Evolutionary conservation across 2,797 vertebrate genomes (phyloP), one percentile per base, ranked within the genome.

Genomic region (Hydrocynus forskahlii): DNA sequence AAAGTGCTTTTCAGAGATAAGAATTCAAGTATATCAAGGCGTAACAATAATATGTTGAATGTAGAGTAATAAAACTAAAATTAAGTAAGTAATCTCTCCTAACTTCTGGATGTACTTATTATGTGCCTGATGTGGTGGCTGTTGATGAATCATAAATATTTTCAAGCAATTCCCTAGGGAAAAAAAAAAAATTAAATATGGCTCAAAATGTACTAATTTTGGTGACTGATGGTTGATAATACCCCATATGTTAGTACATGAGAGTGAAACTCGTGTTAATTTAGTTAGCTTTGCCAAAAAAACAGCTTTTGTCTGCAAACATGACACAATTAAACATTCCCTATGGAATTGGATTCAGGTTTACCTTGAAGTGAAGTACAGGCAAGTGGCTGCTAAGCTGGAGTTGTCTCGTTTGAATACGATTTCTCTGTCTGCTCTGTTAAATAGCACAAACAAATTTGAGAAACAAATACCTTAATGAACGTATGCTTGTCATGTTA

Each of bases 371-470:
- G 29, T 21, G 19, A 40, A 43, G 38, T 10, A 21, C 17, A 48
- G 40, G 43, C 66, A 7, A 17, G 2, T 2, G 40, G 21, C 12
- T 23, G 13, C 57, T 38, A 64, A 74, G 6, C 4, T 64, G 23
- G 77, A 60, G 54, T 48, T 43, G 29, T 17, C 45, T 72, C 19
- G 0, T 71, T 62, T 21, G 23, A 63, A 54, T 52, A 57, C 0
- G n/a, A 4, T 43, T 80, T 70, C 16, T 25, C 55, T 10, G n/a
- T 50, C 63, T 75, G 23, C 5, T 10, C 29, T 45, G 10, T n/a
- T 25, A 80, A 54, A 14, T 35, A 54, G 48, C 45, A 40, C 16
- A 21, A 16, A n/a, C 54, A 48, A 74, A 80, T 54, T 40, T 50
- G 63, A 50, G 63, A 48, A 19, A 1, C 12, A 12, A 38, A 35